Percentiles rank a stretch among this genome's conserved stretches.
Evolutionary conservation across 2,888 invertebrate genomes (phyloP).

Genomic region (Drosophila sordidula): DNA sequence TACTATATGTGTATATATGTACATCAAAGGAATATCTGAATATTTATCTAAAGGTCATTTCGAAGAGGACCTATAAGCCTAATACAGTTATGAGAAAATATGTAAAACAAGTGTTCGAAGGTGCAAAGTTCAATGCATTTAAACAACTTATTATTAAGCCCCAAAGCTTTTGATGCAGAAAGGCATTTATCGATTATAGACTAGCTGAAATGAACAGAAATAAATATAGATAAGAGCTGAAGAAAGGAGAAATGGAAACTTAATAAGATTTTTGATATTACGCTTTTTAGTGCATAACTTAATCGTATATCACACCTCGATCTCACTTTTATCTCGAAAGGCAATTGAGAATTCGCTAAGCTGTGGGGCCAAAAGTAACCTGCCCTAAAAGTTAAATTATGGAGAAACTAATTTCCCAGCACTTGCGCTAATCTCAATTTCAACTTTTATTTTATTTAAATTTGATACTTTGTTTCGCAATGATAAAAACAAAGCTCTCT

Average conservation of each 20-base stretch:
- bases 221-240: too few relatives aligned
- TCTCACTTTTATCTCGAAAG: slow-evolving; percentile 18
- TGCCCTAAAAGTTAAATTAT: slow-evolving; percentile 52
- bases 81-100: slow-evolving; percentile 2
- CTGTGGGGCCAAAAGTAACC: slow-evolving; percentile 22
- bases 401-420: slow-evolving; percentile 68
- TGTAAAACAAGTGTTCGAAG: background rate
- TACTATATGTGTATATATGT: background rate
- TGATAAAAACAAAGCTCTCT: slow-evolving; percentile 53
- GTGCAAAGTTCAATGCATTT: slow-evolving; percentile 27
- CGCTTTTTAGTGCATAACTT: background rate
- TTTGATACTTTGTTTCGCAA: slow-evolving; percentile 60
- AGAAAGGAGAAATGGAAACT: too few relatives aligned
- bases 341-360: slow-evolving; percentile 11
- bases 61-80: slow-evolving; percentile 6
- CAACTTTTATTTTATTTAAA: slow-evolving; percentile 78
- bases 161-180: background rate
- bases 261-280: too few relatives aligned
- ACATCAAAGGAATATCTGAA: slow-evolving; percentile 10
- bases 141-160: background rate
- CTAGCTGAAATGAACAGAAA: too few relatives aligned
- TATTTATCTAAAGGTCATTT: slow-evolving; percentile 8
- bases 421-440: slow-evolving; percentile 71
- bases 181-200: background rate
- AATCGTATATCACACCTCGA: slow-evolving; percentile 1